Evolutionary conservation across 2,113 vertebrate species (phyloP), one percentile per base, ranked within the genome.

Genomic region (Ictidomys tridecemlineatus): DNA sequence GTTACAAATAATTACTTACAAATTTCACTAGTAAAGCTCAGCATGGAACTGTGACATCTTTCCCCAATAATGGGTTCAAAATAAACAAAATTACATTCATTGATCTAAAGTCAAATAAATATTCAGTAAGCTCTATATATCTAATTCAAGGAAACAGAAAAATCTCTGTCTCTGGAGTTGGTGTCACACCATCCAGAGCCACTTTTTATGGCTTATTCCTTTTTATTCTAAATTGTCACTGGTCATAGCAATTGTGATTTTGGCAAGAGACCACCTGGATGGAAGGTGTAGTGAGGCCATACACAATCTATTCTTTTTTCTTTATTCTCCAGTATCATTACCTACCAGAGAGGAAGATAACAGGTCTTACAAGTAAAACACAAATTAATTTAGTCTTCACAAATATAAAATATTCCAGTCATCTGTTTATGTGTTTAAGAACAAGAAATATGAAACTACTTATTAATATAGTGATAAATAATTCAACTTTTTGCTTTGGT

Each of bases 351-450:
- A 91, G 74, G 34, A 63, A 79, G 65, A 91, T 6, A 6, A 42
- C 26, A 26, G 58, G 1, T 37, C 34, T 94, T 39, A 5, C 26
- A 45, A 85, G 3, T 67, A 84, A 77, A 77, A 85, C n/a, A 4
- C 51, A 85, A 45, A n/a, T 67, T 39, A 53, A 90, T 65, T 84
- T 56, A 87, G 3, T 67, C 42, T 72, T 24, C 30, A 58, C 67
- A 83, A 91, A 67, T 16, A 42, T 1, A 89, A 85, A 95, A 58
- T 12, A 85, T 22, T 67, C 4, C 8, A 69, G 9, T 69, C 17
- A 37, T 79, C 65, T 90, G n/a, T 79, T 89, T 83, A 26, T 4
- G 20, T 30, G n/a, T 87, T 89, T 73, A 93, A 89, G 65, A 61
- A 51, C 9, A 56, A 73, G 45, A 51, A 85, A 73, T 42, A 83